Conservation (phyloP, 2,888 invertebrate species). For the Nemotelus nigrinus region DNA sequence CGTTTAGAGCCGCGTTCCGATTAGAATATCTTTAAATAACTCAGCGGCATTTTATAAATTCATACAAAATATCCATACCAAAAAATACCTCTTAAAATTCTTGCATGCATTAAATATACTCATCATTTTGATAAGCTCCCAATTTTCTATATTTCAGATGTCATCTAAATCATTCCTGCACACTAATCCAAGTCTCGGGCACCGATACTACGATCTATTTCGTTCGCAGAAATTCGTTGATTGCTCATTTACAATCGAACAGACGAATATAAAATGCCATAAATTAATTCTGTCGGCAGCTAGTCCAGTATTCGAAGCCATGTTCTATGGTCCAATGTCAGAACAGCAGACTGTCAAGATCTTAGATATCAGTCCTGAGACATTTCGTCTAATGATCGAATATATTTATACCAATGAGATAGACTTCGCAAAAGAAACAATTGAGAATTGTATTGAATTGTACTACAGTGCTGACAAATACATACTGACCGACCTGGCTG, state of each 20-base stretch:
- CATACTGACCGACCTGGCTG: slow-evolving; percentile 59
- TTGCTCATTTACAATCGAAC: slow-evolving; percentile 61
- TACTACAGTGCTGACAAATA: slow-evolving; percentile 64
- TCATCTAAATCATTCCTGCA: slow-evolving; percentile 48
- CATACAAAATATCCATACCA: too few relatives aligned
- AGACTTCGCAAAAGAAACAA: slow-evolving; percentile 56
- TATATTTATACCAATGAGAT: slow-evolving; percentile 61
- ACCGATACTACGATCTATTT: slow-evolving; percentile 60
- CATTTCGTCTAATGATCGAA: slow-evolving; percentile 63
- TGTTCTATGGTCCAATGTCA: slow-evolving; percentile 86
- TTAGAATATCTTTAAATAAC: too few relatives aligned
- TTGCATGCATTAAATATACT: too few relatives aligned
- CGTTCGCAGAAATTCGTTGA: slow-evolving; percentile 61
- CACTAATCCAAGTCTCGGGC: slow-evolving; percentile 53
- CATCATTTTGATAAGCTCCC: too few relatives aligned
- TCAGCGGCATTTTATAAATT: too few relatives aligned
- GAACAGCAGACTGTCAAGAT: slow-evolving; percentile 70
- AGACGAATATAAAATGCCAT: slow-evolving; percentile 74
- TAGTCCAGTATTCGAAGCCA: slow-evolving; percentile 88
- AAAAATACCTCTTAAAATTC: too few relatives aligned
- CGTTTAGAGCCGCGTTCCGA: too few relatives aligned
- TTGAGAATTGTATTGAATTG: slow-evolving; percentile 62
- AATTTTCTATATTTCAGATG: slow-evolving; percentile 48
- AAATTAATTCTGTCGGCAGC: slow-evolving; percentile 84
- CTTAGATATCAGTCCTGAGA: slow-evolving; percentile 63